A percentile compares a stretch with the other conserved stretches of the same genome.
Evolutionary conservation across 2,888 invertebrate species (phyloP).

Genomic region (Terebella lapidaria): DNA sequence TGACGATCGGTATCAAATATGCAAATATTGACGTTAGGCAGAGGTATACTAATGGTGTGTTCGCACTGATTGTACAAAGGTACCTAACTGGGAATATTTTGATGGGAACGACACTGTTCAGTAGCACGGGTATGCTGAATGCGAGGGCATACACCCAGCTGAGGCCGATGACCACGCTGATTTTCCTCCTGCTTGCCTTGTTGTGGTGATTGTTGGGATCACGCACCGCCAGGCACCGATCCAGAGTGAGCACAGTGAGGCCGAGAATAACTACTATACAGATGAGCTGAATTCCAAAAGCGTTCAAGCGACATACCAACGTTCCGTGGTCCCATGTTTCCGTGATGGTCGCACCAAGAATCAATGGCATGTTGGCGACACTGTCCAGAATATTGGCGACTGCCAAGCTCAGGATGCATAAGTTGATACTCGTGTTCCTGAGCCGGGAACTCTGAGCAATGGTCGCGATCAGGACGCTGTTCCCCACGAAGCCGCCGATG

Average conservation of each 20-base stretch:
- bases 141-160: constrained; percentile 38
- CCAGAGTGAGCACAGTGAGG: constrained; percentile 31
- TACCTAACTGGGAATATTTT: constrained; percentile 30
- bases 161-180: constrained; percentile 28
- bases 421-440: constrained; percentile 27
- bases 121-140: constrained; percentile 35
- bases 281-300: constrained; percentile 33
- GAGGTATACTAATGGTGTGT: constrained; percentile 32
- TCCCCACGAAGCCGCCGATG: constrained; percentile 34
- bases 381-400: constrained; percentile 37
- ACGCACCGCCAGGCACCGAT: constrained; percentile 36
- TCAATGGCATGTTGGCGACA: constrained; percentile 37
- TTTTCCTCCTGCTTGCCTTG: constrained; percentile 26
- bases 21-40: constrained; percentile 29
- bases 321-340: constrained; percentile 34
- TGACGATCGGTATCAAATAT: constrained; percentile 32
- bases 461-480: constrained; percentile 33
- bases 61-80: constrained; percentile 32
- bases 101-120: constrained; percentile 28
- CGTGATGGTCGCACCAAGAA: constrained; percentile 32
- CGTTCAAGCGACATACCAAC: constrained; percentile 33
- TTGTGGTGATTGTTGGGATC: constrained; percentile 28
- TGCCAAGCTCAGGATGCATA: constrained; percentile 35
- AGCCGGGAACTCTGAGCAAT: constrained; percentile 32
- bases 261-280: constrained; percentile 31